These are phyloP conservation scores for Hydrotaea cyrtoneurina DNA, from an alignment of 2,888 invertebrate species.

Conservation along the genomic window DNA sequence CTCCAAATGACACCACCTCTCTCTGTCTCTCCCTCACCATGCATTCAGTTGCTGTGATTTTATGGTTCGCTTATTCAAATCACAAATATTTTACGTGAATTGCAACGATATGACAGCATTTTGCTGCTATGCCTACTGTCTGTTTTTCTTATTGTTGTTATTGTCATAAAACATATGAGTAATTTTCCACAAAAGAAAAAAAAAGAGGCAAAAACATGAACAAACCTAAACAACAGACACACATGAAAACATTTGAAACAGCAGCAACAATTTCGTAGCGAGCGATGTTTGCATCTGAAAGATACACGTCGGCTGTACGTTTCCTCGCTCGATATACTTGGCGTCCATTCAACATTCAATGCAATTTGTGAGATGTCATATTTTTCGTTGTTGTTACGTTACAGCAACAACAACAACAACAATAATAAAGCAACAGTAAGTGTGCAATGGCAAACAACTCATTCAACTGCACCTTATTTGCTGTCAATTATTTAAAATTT, in stretches of 20 bases:
- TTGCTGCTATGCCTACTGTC: constrained; percentile 1
- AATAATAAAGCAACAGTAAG: no score
- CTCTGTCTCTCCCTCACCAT: no score
- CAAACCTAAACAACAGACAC: constrained; percentile 11
- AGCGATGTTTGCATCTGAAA: background rate
- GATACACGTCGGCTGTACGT: background rate
- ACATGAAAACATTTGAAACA: constrained; percentile 13
- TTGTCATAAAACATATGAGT: constrained; percentile 49
- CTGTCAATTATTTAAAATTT: constrained; percentile 62
- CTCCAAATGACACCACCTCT: background rate
- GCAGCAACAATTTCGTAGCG: background rate
- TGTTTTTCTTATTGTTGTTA: background rate
- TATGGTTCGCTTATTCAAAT: constrained; percentile 21
- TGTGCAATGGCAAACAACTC: background rate
- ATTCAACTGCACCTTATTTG: constrained; percentile 58
- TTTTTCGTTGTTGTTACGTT: constrained; percentile 1
- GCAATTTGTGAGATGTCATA: constrained; percentile 15
- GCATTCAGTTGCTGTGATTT: no score
- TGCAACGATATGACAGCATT: constrained; percentile 45
- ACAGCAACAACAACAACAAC: background rate
- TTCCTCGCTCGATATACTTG: background rate
- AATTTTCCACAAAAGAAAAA: constrained; percentile 39
- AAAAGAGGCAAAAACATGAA: background rate
- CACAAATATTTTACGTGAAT: constrained; percentile 10
- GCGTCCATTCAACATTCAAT: background rate